Percentiles rank a stretch among this genome's conserved stretches.
phyloP scores from a whole-genome alignment of 2,797 vertebrate species.

The Stomatorhinus walkeri region DNA sequence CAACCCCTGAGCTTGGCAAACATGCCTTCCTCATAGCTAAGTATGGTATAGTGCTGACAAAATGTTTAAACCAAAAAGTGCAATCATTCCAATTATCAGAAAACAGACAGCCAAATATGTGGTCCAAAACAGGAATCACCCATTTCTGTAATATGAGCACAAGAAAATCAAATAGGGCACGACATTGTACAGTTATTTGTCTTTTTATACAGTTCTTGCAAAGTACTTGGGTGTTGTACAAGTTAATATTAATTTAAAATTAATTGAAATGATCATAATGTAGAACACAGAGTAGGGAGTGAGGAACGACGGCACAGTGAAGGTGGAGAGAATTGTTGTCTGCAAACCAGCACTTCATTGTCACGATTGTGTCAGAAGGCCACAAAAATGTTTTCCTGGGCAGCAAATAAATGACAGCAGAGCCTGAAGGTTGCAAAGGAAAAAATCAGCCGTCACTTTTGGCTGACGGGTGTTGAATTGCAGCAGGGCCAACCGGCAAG shows the following conservation, averaged over 20 bases:
- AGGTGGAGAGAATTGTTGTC: background rate
- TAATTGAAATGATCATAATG: background rate
- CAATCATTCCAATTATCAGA: too few relatives aligned
- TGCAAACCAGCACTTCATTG: background rate
- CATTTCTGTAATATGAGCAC: background rate
- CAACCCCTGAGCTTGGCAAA: too few relatives aligned
- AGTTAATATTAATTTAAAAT: background rate
- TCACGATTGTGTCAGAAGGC: constrained; percentile 13
- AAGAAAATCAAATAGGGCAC: background rate
- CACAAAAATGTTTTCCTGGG: background rate
- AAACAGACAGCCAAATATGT: too few relatives aligned
- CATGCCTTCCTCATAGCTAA: too few relatives aligned
- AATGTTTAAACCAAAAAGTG: too few relatives aligned
- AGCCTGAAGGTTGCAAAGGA: background rate
- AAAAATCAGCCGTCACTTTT: background rate
- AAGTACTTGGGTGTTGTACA: background rate
- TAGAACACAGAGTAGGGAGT: background rate
- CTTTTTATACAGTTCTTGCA: background rate
- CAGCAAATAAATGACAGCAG: background rate
- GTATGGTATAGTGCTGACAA: too few relatives aligned
- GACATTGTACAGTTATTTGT: background rate
- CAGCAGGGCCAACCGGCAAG: background rate
- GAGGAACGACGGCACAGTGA: background rate
- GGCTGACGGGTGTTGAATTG: background rate
- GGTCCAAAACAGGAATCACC: too few relatives aligned